Percentiles rank a stretch among this genome's conserved stretches.
phyloP scores from a whole-genome alignment of 2,113 vertebrate genomes.

The Lucifuga dentata region DNA sequence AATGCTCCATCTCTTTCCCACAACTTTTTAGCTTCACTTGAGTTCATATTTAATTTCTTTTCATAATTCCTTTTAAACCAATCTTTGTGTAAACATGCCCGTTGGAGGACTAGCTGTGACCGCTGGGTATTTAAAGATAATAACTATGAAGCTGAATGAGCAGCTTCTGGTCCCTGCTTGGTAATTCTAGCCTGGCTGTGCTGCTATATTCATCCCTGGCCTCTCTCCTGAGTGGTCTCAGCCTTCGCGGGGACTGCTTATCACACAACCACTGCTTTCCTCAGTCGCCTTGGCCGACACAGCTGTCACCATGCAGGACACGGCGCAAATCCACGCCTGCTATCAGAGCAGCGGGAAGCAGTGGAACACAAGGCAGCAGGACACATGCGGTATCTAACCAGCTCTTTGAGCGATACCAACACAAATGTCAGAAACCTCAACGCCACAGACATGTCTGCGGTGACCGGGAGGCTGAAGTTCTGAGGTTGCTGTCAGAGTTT shows the following conservation, averaged over 20 bases:
- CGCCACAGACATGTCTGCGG: not conserved
- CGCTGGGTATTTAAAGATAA: constrained; percentile 79
- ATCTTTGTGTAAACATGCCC: constrained; percentile 67
- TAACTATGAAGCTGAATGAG: constrained; percentile 72
- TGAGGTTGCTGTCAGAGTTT: no score
- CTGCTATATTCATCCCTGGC: constrained; percentile 69
- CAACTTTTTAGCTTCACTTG: constrained; percentile 13
- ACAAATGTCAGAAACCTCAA: constrained; percentile 11
- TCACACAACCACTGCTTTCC: constrained; percentile 69
- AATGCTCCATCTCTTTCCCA: constrained; percentile 22
- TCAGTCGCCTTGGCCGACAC: constrained; percentile 39
- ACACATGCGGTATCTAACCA: constrained; percentile 2
- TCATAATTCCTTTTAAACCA: constrained; percentile 60
- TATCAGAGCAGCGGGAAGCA: constrained; percentile 33
- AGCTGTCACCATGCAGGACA: constrained; percentile 54
- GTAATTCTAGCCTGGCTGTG: constrained; percentile 72
- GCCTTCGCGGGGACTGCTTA: constrained; percentile 65
- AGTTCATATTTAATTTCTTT: constrained; percentile 61
- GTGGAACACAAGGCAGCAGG: not conserved
- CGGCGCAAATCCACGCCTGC: constrained; percentile 10
- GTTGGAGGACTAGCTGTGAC: constrained; percentile 64
- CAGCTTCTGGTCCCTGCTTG: constrained; percentile 52
- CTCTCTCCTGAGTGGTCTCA: constrained; percentile 52
- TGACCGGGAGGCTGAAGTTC: not conserved
- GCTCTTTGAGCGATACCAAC: constrained; percentile 1